Conservation (phyloP, 2,113 vertebrate species). For the Columba janthina region DNA sequence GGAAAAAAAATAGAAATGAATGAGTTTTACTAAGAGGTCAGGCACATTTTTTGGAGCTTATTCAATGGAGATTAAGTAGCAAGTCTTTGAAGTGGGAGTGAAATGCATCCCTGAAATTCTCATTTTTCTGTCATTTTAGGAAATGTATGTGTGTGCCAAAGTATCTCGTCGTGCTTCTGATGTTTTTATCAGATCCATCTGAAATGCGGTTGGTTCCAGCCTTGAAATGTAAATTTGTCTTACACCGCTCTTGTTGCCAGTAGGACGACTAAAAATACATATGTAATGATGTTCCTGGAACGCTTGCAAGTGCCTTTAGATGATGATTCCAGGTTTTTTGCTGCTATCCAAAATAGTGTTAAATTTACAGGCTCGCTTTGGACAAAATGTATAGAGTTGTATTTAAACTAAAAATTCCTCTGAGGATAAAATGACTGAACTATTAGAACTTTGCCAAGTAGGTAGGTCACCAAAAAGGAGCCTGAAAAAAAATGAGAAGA, state of each 20-base stretch:
- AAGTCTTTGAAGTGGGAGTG: slow-evolving; percentile 6
- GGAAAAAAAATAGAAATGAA: not conserved
- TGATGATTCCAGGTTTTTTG: slow-evolving; percentile 5
- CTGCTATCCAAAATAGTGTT: slow-evolving; percentile 31
- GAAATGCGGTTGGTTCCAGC: slow-evolving; percentile 46
- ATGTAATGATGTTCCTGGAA: slow-evolving; percentile 66
- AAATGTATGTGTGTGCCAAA: not conserved
- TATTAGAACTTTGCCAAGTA: slow-evolving; percentile 37
- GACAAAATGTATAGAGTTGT: not conserved
- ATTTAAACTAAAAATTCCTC: not conserved
- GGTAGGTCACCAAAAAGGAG: not conserved
- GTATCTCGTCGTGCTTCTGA: slow-evolving; percentile 51
- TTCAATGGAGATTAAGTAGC: not conserved
- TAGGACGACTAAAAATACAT: slow-evolving; percentile 65
- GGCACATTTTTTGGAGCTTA: not conserved
- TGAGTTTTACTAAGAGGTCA: not conserved
- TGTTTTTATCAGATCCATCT: slow-evolving; percentile 57
- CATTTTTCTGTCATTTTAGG: slow-evolving; percentile 19
- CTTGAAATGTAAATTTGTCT: slow-evolving; percentile 64
- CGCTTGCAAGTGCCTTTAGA: slow-evolving; percentile 43
- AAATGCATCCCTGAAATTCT: slow-evolving; percentile 20
- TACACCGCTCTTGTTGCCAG: slow-evolving; percentile 47
- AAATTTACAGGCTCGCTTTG: slow-evolving; percentile 20
- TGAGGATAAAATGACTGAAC: not conserved
- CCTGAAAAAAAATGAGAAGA: not conserved